Conservation (phyloP, 2,797 vertebrate species). For the Florisuga fusca region DNA sequence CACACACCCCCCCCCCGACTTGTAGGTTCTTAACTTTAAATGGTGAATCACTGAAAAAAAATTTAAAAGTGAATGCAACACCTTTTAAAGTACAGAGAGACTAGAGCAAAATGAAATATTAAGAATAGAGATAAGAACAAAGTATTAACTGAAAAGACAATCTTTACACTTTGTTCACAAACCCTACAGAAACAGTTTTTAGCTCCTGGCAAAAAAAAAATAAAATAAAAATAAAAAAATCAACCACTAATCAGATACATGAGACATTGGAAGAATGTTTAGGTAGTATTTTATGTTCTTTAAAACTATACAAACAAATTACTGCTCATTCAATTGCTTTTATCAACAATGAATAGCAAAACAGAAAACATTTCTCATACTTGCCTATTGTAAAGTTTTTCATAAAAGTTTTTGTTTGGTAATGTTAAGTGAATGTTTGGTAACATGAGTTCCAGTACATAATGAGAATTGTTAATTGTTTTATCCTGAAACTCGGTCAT, state of each 20-base stretch:
- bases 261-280: background rate
- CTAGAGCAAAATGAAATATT: background rate
- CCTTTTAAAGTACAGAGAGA: background rate
- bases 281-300: background rate
- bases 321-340: background rate
- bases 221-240: too few relatives aligned
- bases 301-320: background rate
- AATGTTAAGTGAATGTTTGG: slow-evolving; percentile 90
- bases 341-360: background rate
- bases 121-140: background rate
- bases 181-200: background rate
- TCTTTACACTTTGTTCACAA: background rate
- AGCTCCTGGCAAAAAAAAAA: background rate
- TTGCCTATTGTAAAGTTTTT: slow-evolving; percentile 96
- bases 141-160: background rate
- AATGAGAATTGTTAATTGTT: slow-evolving; percentile 94
- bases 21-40: background rate
- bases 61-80: background rate
- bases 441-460: slow-evolving; percentile 90
- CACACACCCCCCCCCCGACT: background rate
- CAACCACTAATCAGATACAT: background rate
- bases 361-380: slow-evolving; percentile 25
- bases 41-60: background rate
- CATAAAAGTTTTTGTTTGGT: slow-evolving; percentile 93
- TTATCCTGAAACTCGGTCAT: slow-evolving; percentile 99